Conservation (phyloP, 2,888 invertebrate genomes). For the Cephus runcator region DNA sequence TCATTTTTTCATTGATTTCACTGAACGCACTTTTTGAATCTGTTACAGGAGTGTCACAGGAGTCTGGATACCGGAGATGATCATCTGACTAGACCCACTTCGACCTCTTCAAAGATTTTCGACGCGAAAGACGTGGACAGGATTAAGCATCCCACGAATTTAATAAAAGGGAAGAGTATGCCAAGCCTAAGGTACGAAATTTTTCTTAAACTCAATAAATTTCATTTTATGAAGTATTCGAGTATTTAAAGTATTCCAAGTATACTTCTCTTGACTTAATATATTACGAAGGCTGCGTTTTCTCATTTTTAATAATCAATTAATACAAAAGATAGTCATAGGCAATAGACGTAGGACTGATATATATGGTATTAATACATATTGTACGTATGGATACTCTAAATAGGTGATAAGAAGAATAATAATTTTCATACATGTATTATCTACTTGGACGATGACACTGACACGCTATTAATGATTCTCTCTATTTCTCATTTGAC, state of each 20-base stretch:
- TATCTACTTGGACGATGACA: not conserved
- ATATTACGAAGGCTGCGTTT: not conserved
- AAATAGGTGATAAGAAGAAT: not conserved
- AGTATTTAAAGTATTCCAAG: not conserved
- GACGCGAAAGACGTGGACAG: constrained; percentile 68
- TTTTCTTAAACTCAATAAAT: not conserved
- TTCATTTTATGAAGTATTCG: not conserved
- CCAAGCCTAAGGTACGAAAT: constrained; percentile 86
- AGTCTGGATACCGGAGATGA: constrained; percentile 85
- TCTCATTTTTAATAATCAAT: not conserved
- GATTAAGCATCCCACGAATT: constrained; percentile 72
- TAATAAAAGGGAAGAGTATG: constrained; percentile 96
- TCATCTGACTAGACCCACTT: constrained; percentile 77
- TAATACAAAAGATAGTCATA: not conserved
- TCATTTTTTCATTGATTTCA: not conserved
- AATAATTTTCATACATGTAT: not conserved
- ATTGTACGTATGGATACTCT: not conserved
- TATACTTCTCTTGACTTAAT: not conserved
- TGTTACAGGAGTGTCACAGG: constrained; percentile 80
- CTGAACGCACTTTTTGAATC: constrained; percentile 7
- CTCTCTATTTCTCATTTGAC: constrained; percentile 60
- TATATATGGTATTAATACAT: not conserved
- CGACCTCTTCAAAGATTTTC: constrained; percentile 74
- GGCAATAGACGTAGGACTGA: not conserved
- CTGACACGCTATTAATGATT: constrained; percentile 16